Evolutionary conservation across 1,140 invertebrate genomes (phyloP).

Genomic region (Microplitis demolitor): DNA sequence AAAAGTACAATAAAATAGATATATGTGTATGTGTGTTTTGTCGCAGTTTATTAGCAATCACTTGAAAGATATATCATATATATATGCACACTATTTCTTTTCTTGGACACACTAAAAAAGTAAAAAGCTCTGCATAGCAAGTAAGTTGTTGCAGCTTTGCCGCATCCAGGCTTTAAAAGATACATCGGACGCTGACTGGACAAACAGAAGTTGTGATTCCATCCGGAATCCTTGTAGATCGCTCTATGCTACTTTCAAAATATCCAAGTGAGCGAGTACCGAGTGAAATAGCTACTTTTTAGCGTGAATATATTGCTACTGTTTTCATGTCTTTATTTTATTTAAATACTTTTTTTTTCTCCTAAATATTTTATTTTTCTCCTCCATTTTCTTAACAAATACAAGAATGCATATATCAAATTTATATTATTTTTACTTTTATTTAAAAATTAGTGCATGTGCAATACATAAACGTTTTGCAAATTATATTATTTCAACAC

Average conservation of each 20-base stretch:
- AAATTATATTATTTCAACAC: too few relatives aligned
- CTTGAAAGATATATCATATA: neutral
- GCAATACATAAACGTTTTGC: too few relatives aligned
- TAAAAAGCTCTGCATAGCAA: slow-evolving; percentile 21
- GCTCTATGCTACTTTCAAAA: slow-evolving; percentile 35
- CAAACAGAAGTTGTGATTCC: slow-evolving; percentile 27
- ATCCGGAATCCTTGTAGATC: slow-evolving; percentile 32
- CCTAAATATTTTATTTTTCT: too few relatives aligned
- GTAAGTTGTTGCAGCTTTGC: slow-evolving; percentile 40
- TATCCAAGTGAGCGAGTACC: slow-evolving; percentile 36
- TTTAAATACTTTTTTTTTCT: neutral
- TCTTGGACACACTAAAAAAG: slow-evolving; percentile 4
- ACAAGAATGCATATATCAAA: too few relatives aligned
- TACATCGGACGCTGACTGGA: slow-evolving; percentile 35
- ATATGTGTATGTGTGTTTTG: neutral
- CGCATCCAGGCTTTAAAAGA: slow-evolving; percentile 37
- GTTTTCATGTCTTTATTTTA: neutral
- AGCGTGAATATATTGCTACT: neutral
- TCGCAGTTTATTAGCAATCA: neutral
- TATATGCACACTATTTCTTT: slow-evolving; percentile 29
- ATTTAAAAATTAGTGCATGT: too few relatives aligned
- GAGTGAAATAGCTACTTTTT: slow-evolving; percentile 24
- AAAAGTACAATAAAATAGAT: too few relatives aligned
- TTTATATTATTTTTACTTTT: too few relatives aligned
- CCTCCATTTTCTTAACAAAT: too few relatives aligned